A percentile compares a stretch with the other conserved stretches of the same genome.
phyloP scores from a whole-genome alignment of 2,797 vertebrate species.

The Epinephelus malabaricus region DNA sequence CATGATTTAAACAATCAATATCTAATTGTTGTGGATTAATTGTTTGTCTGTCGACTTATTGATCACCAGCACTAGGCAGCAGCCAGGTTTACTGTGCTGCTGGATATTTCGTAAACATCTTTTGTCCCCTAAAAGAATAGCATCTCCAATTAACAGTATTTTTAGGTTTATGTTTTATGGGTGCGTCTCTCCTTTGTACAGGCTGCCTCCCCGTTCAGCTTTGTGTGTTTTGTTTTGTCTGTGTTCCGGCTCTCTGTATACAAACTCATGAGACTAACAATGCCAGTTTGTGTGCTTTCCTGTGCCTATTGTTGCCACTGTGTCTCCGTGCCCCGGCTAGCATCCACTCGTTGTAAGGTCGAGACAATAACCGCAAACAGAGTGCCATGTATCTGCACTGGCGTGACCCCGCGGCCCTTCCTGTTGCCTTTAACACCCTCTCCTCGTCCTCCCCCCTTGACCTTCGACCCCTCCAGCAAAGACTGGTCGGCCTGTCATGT shows the following conservation, averaged over 20 bases:
- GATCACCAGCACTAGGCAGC: too few relatives aligned
- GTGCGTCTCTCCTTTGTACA: constrained; percentile 2
- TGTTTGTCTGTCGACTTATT: too few relatives aligned
- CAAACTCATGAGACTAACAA: constrained; percentile 67
- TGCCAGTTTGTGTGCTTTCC: constrained; percentile 76
- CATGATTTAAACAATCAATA: too few relatives aligned
- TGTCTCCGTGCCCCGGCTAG: constrained; percentile 66
- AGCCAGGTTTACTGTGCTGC: neutral
- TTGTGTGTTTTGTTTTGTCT: constrained; percentile 46
- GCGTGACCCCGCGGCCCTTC: constrained; percentile 69
- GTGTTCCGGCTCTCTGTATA: constrained; percentile 69
- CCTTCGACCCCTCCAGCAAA: constrained; percentile 63
- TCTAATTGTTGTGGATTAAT: too few relatives aligned
- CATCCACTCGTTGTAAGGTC: constrained; percentile 76
- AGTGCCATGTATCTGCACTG: constrained; percentile 52
- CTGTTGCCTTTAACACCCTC: constrained; percentile 68
- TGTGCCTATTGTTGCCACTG: constrained; percentile 74
- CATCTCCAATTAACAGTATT: neutral
- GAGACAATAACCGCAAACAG: constrained; percentile 71
- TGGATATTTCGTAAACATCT: neutral
- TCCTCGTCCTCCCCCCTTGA: constrained; percentile 7
- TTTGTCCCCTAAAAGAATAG: neutral
- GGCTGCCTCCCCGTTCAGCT: constrained; percentile 7
- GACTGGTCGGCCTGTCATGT: constrained; percentile 55
- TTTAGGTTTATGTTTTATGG: neutral